Percentiles rank a stretch among this genome's conserved stretches.
phyloP scores from a whole-genome alignment of 2,113 vertebrate species.

The Podarcis cretensis region DNA sequence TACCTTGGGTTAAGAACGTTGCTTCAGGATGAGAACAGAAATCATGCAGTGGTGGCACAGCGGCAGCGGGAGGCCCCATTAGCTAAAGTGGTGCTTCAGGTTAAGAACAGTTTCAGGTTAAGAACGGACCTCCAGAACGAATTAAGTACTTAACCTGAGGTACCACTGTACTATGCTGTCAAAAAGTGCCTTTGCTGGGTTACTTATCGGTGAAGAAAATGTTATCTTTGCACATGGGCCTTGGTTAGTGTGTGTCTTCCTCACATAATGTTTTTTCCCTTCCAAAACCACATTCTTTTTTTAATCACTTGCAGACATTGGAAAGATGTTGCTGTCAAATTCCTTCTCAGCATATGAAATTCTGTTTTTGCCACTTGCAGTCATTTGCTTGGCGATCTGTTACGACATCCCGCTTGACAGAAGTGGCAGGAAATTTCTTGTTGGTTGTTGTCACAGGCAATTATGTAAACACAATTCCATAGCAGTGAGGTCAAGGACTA shows the following conservation, averaged over 20 bases:
- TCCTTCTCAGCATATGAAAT: neutral
- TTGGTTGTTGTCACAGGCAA: slow-evolving; percentile 51
- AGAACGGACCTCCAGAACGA: too few species aligned
- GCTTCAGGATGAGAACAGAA: too few species aligned
- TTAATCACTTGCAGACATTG: slow-evolving; percentile 37
- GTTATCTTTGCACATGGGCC: neutral
- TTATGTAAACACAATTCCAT: slow-evolving; percentile 55
- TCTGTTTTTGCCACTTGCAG: slow-evolving; percentile 7
- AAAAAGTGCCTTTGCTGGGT: neutral
- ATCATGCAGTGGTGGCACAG: too few species aligned
- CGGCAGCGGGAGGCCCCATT: too few species aligned
- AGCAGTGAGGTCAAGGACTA: slow-evolving; percentile 53
- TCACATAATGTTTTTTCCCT: neutral
- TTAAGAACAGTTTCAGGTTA: too few species aligned
- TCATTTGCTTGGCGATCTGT: slow-evolving; percentile 30
- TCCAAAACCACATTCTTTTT: neutral
- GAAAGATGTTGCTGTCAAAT: slow-evolving; percentile 27
- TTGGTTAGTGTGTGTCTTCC: neutral
- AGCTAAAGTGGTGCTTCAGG: too few species aligned
- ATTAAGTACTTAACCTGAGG: too few species aligned
- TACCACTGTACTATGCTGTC: neutral
- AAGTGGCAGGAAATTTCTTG: slow-evolving; percentile 46
- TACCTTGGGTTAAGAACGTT: too few species aligned
- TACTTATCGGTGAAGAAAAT: too few species aligned
- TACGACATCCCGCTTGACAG: slow-evolving; percentile 31